These are phyloP conservation scores for Delia radicum DNA, from an alignment of 1,140 invertebrate genomes.

Conservation along the genomic window DNA sequence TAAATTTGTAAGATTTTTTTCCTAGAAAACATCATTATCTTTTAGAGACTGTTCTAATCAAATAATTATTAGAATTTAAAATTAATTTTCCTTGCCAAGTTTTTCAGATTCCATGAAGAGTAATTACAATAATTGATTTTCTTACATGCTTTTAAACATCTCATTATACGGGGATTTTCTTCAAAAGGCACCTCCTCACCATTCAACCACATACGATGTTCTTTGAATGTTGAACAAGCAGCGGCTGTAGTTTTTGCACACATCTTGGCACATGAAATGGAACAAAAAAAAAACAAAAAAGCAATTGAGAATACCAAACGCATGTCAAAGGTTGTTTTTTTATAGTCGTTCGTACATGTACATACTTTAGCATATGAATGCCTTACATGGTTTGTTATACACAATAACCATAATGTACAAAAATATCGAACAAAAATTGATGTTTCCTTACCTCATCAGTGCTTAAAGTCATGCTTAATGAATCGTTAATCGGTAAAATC, in stretches of 20 bases:
- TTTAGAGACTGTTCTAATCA: too few relatives aligned
- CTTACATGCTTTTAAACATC: conserved; percentile 78
- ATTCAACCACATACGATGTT: conserved; percentile 89
- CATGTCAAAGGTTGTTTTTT: conserved; percentile 13
- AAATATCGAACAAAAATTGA: background rate
- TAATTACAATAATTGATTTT: too few relatives aligned
- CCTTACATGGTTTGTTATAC: background rate
- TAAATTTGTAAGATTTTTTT: too few relatives aligned
- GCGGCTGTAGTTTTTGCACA: conserved; percentile 87
- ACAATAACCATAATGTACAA: background rate
- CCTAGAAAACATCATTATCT: too few relatives aligned
- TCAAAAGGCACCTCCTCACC: conserved; percentile 74
- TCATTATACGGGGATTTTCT: conserved; percentile 71
- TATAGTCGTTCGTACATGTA: background rate
- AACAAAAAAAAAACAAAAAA: conserved; percentile 10
- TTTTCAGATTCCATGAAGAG: too few relatives aligned
- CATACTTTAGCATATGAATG: background rate
- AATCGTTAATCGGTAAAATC: conserved; percentile 96
- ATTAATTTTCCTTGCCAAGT: too few relatives aligned
- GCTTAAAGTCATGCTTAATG: conserved; percentile 87
- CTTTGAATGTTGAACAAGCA: conserved; percentile 67
- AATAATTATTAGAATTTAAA: too few relatives aligned
- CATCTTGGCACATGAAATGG: conserved; percentile 63
- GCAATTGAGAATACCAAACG: background rate
- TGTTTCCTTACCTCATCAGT: conserved; percentile 70